Conservation (phyloP, 2,113 vertebrate species). For the Antechinus flavipes region DNA sequence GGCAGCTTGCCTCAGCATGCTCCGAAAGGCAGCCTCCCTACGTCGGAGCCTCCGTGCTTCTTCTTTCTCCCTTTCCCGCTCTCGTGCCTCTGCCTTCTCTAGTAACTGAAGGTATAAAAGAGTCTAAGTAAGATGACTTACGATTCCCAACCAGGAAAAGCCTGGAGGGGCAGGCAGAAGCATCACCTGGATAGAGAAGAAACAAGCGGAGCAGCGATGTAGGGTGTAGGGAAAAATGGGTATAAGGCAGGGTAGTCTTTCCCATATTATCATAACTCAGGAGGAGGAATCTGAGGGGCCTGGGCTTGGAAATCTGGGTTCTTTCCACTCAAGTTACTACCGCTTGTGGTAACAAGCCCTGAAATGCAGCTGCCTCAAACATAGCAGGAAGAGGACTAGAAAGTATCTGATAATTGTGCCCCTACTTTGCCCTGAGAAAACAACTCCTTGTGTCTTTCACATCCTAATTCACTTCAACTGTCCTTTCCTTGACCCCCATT, state of each 20-base stretch:
- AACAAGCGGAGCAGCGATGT: not conserved
- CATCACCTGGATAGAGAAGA: not conserved
- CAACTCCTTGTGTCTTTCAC: not conserved
- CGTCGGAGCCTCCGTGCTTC: conserved; percentile 83
- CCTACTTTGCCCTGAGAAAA: not conserved
- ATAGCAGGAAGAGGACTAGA: conserved; percentile 5
- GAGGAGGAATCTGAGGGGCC: not conserved
- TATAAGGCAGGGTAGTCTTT: not conserved
- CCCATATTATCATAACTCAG: not conserved
- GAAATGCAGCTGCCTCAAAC: not conserved
- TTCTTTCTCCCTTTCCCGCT: conserved; percentile 85
- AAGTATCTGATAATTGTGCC: not conserved
- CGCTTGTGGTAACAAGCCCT: not conserved
- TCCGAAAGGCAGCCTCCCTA: conserved; percentile 85
- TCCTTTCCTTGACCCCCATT: not conserved
- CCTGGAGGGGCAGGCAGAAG: not conserved
- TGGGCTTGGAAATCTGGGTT: conserved; percentile 21
- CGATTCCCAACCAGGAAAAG: not conserved
- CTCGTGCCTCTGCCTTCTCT: conserved; percentile 85
- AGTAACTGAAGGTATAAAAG: conserved; percentile 76
- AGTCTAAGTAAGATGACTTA: conserved; percentile 28
- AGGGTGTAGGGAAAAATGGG: not conserved
- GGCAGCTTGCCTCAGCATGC: conserved; percentile 85
- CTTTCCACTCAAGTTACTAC: not conserved
- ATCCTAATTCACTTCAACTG: no score